Percentiles rank a stretch among this genome's conserved stretches.
Conservation (phyloP, 1,140 invertebrate species). For the Gryon sp. region DNA sequence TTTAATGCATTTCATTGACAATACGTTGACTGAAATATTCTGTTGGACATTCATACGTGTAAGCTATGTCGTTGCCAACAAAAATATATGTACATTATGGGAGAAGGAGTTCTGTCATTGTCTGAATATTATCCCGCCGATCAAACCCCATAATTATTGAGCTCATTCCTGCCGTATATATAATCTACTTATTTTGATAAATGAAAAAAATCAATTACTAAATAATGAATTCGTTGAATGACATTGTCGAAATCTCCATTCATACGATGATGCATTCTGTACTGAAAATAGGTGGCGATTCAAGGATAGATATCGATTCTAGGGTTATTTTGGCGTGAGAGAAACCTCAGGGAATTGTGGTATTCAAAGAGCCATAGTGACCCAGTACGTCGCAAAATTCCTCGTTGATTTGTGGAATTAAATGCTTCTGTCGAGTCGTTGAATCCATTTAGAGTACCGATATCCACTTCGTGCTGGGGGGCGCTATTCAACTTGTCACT, state of each 20-base stretch:
- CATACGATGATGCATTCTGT: constrained; percentile 37
- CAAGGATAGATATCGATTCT: constrained; percentile 54
- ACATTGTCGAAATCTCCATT: constrained; percentile 51
- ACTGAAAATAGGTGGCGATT: constrained; percentile 44
- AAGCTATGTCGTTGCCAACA: no score
- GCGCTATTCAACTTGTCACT: constrained; percentile 63
- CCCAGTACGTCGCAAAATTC: constrained; percentile 66
- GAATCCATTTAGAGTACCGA: constrained; percentile 70
- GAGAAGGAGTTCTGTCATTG: constrained; percentile 2
- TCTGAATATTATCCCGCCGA: no score
- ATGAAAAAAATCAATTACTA: constrained; percentile 43
- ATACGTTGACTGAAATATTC: no score
- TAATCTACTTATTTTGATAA: constrained; percentile 30
- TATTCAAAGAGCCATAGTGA: constrained; percentile 59
- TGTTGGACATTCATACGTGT: no score
- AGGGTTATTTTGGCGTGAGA: constrained; percentile 46
- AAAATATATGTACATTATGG: constrained; percentile 8
- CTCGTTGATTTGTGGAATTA: constrained; percentile 74
- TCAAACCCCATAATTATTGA: constrained; percentile 16
- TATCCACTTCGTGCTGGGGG: constrained; percentile 52
- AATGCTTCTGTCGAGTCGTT: constrained; percentile 66
- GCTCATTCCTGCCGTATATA: neutral
- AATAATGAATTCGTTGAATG: constrained; percentile 40
- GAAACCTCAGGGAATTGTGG: constrained; percentile 63
- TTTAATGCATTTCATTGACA: neutral